A percentile compares a stretch with the other conserved stretches of the same genome.
Evolutionary conservation across 2,888 invertebrate species (phyloP).

Genomic region (Allygus modestus): DNA sequence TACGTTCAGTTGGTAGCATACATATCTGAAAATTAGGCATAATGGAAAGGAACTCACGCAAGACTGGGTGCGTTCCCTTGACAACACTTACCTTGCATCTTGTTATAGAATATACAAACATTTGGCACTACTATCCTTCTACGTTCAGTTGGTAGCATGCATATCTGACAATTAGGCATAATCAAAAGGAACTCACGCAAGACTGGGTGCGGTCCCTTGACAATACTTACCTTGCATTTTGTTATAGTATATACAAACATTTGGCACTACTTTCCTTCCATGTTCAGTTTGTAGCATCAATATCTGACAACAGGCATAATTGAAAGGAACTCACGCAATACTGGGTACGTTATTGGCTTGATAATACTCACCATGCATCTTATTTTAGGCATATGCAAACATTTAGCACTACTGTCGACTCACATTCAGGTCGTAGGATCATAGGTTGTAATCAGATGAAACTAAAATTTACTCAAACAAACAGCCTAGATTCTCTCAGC

Average conservation of each 20-base stretch:
- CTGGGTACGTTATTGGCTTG: constrained; percentile 4
- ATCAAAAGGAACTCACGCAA: constrained; percentile 52
- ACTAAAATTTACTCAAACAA: too few relatives aligned
- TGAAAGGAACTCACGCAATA: constrained; percentile 54
- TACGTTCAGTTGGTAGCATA: too few relatives aligned
- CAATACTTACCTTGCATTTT: not conserved
- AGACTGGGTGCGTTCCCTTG: constrained; percentile 16
- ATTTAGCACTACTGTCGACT: not conserved
- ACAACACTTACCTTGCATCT: constrained; percentile 7
- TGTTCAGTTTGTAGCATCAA: too few relatives aligned
- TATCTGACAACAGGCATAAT: constrained; percentile 46
- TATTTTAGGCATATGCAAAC: constrained; percentile 21
- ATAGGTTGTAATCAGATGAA: too few relatives aligned
- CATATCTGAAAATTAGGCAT: constrained; percentile 39
- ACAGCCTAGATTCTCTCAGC: too few relatives aligned
- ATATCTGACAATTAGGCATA: constrained; percentile 42
- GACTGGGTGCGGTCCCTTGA: constrained; percentile 13
- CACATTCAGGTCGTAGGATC: too few relatives aligned
- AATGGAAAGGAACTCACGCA: constrained; percentile 55
- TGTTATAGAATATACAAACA: constrained; percentile 23
- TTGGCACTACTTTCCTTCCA: not conserved
- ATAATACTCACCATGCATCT: not conserved
- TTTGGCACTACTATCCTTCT: not conserved
- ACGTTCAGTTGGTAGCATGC: too few relatives aligned
- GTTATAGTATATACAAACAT: constrained; percentile 17